Evolutionary conservation across 1,140 invertebrate species (phyloP).

Genomic region (Drosophila baimaii): DNA sequence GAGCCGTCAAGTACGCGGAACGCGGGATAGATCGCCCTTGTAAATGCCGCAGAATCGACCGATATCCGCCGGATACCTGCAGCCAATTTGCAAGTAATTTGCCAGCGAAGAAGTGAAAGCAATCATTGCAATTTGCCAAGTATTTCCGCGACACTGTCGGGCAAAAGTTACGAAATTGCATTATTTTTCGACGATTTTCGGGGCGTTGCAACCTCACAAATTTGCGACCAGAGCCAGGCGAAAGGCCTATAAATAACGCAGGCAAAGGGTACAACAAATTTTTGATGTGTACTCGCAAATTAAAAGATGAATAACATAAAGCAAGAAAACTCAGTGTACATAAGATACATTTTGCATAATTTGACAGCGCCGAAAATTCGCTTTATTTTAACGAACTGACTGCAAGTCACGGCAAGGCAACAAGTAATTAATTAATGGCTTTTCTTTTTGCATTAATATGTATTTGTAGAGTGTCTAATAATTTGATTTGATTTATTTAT

Average conservation of each 20-base stretch:
- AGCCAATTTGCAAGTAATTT: conserved; percentile 33
- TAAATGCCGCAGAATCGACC: conserved; percentile 10
- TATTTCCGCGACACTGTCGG: conserved; percentile 19
- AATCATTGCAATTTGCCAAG: conserved; percentile 49
- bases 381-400: conserved; percentile 16
- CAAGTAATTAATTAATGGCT: conserved; percentile 40
- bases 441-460: conserved; percentile 15
- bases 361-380: conserved; percentile 11
- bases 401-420: conserved; percentile 10
- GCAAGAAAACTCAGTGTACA: conserved; percentile 20
- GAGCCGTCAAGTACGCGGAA: conserved; percentile 71
- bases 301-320: conserved; percentile 23
- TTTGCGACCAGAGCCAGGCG: conserved; percentile 50
- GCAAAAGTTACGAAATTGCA: conserved; percentile 64
- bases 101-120: conserved; percentile 47
- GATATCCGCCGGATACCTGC: conserved; percentile 29
- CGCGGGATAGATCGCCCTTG: conserved; percentile 30
- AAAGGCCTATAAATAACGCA: conserved; percentile 66
- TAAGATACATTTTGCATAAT: conserved; percentile 52
- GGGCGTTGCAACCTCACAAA: conserved; percentile 34
- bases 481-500: conserved; percentile 22
- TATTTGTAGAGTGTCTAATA: conserved; percentile 36
- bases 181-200: conserved; percentile 19
- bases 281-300: conserved; percentile 44
- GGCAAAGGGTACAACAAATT: conserved; percentile 59